These are phyloP conservation scores for Loxodonta africana DNA, from an alignment of 2,113 vertebrate species.

Conservation along the genomic window DNA sequence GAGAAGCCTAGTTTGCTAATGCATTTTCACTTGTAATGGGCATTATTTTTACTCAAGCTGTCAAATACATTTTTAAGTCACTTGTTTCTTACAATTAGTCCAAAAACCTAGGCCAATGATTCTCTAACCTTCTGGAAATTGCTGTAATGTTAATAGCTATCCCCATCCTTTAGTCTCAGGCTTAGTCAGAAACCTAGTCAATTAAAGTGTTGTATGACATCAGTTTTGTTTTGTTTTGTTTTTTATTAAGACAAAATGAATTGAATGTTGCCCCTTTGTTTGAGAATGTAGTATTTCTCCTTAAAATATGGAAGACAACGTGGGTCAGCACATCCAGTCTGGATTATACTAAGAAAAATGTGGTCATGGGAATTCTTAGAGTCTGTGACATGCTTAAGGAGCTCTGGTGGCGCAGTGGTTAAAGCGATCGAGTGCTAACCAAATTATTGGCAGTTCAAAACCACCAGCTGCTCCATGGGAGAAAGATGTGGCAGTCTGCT, in stretches of 20 bases:
- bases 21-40: slow-evolving; percentile 14
- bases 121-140: background rate
- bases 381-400: background rate
- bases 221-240: background rate
- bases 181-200: background rate
- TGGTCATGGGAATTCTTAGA: background rate
- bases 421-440: too few species aligned
- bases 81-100: background rate
- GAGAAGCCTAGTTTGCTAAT: background rate
- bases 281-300: background rate
- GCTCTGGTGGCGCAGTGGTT: too few species aligned
- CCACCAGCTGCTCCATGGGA: too few species aligned
- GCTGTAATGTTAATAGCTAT: background rate
- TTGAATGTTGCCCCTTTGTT: background rate
- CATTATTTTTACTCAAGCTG: slow-evolving; percentile 6
- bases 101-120: background rate
- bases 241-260: background rate
- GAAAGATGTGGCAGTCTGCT: too few species aligned
- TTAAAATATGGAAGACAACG: background rate
- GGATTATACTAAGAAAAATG: background rate
- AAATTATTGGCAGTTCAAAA: too few species aligned
- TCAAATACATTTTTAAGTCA: slow-evolving; percentile 43
- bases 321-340: background rate
- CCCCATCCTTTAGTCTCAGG: background rate
- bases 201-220: background rate